Evolutionary conservation across 2,888 invertebrate genomes (phyloP).

Genomic region (Zele albiditarsus): DNA sequence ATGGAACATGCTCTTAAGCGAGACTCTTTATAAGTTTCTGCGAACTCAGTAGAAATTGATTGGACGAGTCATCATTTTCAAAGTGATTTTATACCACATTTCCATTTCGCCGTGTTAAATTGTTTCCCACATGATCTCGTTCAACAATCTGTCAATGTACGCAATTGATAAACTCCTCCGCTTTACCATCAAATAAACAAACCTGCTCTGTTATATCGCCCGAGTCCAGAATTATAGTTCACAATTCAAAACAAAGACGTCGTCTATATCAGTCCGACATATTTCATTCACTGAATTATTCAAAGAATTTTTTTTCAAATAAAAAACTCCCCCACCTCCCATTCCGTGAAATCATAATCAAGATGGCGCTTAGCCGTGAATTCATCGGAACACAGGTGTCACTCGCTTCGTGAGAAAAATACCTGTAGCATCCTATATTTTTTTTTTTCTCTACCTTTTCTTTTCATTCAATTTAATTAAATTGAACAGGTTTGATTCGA

Average conservation of each 20-base stretch:
- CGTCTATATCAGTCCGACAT: background rate
- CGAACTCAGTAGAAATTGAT: too few relatives aligned
- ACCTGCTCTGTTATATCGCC: background rate
- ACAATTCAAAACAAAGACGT: background rate
- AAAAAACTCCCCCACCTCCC: background rate
- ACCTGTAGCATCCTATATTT: slow-evolving; percentile 12
- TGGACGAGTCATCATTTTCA: too few relatives aligned
- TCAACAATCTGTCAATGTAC: background rate
- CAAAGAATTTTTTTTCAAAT: background rate
- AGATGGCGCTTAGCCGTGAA: slow-evolving; percentile 53
- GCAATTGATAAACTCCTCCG: background rate
- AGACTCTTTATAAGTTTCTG: too few relatives aligned
- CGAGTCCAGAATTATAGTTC: background rate
- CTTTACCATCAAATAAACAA: background rate
- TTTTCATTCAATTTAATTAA: background rate
- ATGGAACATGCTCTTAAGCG: too few relatives aligned
- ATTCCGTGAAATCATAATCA: background rate
- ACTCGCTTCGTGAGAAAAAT: slow-evolving; percentile 40
- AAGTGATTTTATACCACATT: too few relatives aligned
- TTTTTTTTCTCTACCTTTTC: background rate
- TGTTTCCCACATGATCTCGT: background rate
- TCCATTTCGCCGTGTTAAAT: background rate
- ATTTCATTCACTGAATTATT: background rate
- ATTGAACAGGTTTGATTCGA: background rate
- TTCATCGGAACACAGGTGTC: slow-evolving; percentile 54